A percentile compares a stretch with the other conserved stretches of the same genome.
Evolutionary conservation across 2,888 invertebrate species (phyloP).

Genomic region (Microctonus hyperodae): DNA sequence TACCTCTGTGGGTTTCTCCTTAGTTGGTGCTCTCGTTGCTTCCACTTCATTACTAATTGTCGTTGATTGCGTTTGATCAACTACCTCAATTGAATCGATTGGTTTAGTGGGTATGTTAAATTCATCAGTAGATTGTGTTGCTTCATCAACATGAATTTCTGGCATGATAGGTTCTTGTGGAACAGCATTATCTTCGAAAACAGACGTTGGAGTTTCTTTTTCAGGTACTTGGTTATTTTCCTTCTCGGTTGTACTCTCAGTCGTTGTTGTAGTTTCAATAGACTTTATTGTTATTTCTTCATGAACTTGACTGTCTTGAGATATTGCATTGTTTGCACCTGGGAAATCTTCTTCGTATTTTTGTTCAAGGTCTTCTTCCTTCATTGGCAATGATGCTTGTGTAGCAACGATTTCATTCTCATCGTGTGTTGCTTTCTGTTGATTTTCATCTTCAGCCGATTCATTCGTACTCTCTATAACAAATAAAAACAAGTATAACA

Average conservation of each 20-base stretch:
- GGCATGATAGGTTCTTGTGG: slow-evolving; percentile 56
- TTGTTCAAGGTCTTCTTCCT: slow-evolving; percentile 33
- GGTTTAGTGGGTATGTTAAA: slow-evolving; percentile 19
- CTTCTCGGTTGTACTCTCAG: not conserved
- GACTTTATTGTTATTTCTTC: slow-evolving; percentile 30
- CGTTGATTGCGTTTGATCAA: slow-evolving; percentile 15
- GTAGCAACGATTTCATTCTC: slow-evolving; percentile 37
- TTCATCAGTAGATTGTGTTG: slow-evolving; percentile 30
- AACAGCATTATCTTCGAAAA: slow-evolving; percentile 41
- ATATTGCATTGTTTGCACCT: slow-evolving; percentile 56
- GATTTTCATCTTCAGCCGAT: slow-evolving; percentile 26
- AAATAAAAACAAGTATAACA: not conserved
- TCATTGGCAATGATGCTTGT: slow-evolving; percentile 33
- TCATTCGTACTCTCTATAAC: slow-evolving; percentile 35
- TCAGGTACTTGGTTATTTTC: slow-evolving; percentile 25
- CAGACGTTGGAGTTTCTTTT: slow-evolving; percentile 55
- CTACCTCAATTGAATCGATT: slow-evolving; percentile 26
- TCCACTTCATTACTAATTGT: slow-evolving; percentile 23
- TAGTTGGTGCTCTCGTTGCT: slow-evolving; percentile 21
- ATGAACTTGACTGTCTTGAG: slow-evolving; percentile 42
- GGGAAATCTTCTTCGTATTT: slow-evolving; percentile 49
- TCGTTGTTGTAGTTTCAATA: slow-evolving; percentile 17
- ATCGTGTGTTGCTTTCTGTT: slow-evolving; percentile 31
- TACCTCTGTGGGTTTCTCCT: slow-evolving; percentile 31
- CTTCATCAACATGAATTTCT: slow-evolving; percentile 22